Percentiles rank a stretch among this genome's conserved stretches.
phyloP scores from a whole-genome alignment of 1,140 invertebrate genomes.

The Dreissena rostriformis region DNA sequence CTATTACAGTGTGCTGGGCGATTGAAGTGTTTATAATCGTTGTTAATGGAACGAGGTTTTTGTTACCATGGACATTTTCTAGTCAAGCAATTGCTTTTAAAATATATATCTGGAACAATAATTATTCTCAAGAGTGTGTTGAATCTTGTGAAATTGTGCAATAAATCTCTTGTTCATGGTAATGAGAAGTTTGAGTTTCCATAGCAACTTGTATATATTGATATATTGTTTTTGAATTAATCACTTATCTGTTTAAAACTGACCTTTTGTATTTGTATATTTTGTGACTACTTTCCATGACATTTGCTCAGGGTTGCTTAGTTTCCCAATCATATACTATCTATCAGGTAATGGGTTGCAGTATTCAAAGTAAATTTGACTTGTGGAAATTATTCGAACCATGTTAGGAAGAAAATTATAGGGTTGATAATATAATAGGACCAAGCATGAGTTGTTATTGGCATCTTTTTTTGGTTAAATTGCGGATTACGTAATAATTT shows the following conservation, averaged over 20 bases:
- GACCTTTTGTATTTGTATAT: background rate
- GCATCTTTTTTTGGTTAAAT: too few species aligned
- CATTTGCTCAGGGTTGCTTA: background rate
- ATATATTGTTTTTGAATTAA: background rate
- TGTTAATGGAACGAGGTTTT: constrained; percentile 18
- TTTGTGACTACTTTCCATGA: background rate
- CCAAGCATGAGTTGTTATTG: too few species aligned
- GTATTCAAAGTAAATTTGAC: too few species aligned
- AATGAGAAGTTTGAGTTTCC: constrained; percentile 6
- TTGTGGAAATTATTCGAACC: too few species aligned
- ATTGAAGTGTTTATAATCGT: constrained; percentile 13
- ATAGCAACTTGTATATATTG: background rate
- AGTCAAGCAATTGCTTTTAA: constrained; percentile 16
- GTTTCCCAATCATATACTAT: too few species aligned
- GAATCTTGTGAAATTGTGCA: background rate
- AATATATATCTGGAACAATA: background rate
- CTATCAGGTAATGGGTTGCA: too few species aligned
- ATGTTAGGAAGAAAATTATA: too few species aligned
- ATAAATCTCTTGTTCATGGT: background rate
- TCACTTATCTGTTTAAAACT: background rate
- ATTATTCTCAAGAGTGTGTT: background rate
- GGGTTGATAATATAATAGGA: too few species aligned
- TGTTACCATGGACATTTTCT: constrained; percentile 31
- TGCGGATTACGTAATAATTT: too few species aligned
- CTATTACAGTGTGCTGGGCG: constrained; percentile 9